Evolutionary conservation across 2,113 vertebrate species (phyloP).

Genomic region (Sitta europaea): DNA sequence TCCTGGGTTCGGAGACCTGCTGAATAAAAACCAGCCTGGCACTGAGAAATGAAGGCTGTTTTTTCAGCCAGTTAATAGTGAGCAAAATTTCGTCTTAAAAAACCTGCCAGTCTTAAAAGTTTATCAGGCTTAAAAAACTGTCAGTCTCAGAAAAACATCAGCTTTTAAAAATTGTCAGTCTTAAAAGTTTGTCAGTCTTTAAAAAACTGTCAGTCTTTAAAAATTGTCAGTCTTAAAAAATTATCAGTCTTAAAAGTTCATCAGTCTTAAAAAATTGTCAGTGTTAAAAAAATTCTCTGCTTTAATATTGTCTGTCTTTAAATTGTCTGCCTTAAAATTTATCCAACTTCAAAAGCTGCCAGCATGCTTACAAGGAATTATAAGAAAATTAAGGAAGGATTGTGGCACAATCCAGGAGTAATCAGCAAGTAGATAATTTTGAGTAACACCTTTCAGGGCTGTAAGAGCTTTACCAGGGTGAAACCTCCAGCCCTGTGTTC

Average conservation of each 20-base stretch:
- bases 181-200: not conserved
- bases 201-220: not conserved
- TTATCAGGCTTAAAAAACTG: not conserved
- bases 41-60: not conserved
- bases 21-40: conserved; percentile 6
- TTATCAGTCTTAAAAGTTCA: not conserved
- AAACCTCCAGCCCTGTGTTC: not conserved
- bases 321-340: not conserved
- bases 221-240: not conserved
- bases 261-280: too few species aligned
- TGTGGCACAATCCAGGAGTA: not conserved
- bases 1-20: not conserved
- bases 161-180: not conserved
- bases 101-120: not conserved
- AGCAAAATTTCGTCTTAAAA: not conserved
- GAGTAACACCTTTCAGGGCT: not conserved
- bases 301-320: not conserved
- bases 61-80: not conserved
- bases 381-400: not conserved
- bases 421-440: not conserved
- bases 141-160: too few species aligned
- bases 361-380: not conserved
- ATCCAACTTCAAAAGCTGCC: not conserved
- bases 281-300: not conserved
- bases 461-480: not conserved